phyloP scores from a whole-genome alignment of 2,113 vertebrate genomes.

The Rhabdomys dilectus region DNA sequence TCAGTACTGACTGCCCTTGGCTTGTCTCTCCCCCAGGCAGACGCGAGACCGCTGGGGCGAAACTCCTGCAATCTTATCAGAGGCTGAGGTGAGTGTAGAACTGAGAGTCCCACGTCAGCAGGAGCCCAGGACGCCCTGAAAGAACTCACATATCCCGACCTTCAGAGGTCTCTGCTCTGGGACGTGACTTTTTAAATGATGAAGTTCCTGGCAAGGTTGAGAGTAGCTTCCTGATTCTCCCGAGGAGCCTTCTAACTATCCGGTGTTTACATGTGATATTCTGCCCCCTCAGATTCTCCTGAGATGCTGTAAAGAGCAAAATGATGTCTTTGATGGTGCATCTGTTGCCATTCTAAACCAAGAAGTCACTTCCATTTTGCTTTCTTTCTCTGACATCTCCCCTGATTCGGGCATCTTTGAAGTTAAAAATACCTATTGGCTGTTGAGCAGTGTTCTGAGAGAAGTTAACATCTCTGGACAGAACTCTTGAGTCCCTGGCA shows the following conservation, averaged over 20 bases:
- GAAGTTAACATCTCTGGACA: not conserved
- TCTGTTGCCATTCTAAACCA: not conserved
- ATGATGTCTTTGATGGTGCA: not conserved
- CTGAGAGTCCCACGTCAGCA: not conserved
- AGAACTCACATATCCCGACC: not conserved
- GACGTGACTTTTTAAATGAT: constrained; percentile 15
- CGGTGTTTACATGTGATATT: not conserved
- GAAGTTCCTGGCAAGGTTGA: not conserved
- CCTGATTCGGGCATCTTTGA: not conserved
- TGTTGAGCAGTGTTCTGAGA: not conserved
- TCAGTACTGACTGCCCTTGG: constrained; percentile 46
- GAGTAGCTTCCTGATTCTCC: not conserved
- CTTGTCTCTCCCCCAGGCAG: constrained; percentile 86
- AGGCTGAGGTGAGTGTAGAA: constrained; percentile 88
- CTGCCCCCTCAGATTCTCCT: constrained; percentile 3
- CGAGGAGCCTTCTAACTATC: not conserved
- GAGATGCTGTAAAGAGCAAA: not conserved
- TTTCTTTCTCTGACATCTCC: not conserved
- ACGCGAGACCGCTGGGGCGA: constrained; percentile 90
- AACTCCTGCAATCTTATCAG: constrained; percentile 90
- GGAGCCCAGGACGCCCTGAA: not conserved
- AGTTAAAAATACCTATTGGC: accelerated
- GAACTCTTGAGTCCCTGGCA: not conserved
- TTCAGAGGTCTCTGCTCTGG: constrained; percentile 1
- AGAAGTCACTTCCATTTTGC: not conserved